These are phyloP conservation scores for Phenganax stokvisi DNA, from an alignment of 92 coral and sea anemone genomes.

Conservation along the genomic window DNA sequence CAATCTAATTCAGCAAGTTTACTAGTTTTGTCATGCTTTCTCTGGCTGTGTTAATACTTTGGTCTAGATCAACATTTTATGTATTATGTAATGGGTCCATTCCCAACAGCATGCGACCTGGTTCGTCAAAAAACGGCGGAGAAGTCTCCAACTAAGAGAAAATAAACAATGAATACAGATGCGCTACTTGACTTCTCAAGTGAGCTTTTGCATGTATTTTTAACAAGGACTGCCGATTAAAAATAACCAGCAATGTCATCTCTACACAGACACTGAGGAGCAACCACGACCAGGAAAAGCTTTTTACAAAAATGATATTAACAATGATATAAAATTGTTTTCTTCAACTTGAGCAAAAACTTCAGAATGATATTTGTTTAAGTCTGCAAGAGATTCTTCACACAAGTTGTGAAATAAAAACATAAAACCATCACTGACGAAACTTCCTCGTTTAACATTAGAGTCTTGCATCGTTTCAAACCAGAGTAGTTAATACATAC, in stretches of 20 bases:
- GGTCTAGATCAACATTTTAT: no score
- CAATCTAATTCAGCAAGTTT: background rate
- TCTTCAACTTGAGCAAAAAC: background rate
- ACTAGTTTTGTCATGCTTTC: background rate
- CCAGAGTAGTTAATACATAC: no score
- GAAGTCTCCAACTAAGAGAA: background rate
- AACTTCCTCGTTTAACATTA: no score
- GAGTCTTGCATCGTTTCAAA: no score
- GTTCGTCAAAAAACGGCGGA: background rate
- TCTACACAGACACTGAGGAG: background rate
- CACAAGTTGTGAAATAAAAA: slow-evolving; percentile 2
- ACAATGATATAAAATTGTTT: background rate
- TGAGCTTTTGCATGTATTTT: background rate
- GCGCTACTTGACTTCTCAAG: slow-evolving; percentile 11
- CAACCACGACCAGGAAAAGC: no score
- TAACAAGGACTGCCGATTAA: background rate
- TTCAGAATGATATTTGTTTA: background rate
- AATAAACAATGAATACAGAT: slow-evolving; percentile 8
- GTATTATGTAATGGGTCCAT: no score
- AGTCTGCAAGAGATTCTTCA: background rate
- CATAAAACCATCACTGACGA: background rate
- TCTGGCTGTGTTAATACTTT: no score
- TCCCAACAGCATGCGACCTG: background rate
- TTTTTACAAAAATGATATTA: no score
- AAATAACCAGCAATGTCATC: background rate